phyloP scores from a whole-genome alignment of 2,113 vertebrate genomes.

The Nymphicus hollandicus region DNA sequence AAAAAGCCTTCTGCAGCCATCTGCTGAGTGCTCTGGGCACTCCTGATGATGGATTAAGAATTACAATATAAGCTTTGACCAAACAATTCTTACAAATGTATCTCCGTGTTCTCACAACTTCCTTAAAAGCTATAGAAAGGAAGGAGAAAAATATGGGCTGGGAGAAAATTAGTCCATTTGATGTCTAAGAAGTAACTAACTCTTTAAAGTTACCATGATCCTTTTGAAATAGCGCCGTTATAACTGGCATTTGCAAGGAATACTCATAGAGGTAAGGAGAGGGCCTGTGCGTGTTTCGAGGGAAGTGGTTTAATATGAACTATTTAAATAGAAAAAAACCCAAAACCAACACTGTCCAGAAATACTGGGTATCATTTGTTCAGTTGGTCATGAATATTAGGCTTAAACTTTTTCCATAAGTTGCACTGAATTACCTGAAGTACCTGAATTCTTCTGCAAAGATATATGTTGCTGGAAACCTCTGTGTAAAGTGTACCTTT shows the following conservation, averaged over 20 bases:
- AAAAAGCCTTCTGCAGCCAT: neutral
- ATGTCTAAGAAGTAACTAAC: neutral
- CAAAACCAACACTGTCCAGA: neutral
- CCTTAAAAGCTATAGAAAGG: neutral
- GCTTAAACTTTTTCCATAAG: neutral
- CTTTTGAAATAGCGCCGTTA: neutral
- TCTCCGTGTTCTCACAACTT: neutral
- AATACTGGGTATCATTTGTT: neutral
- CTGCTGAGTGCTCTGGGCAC: neutral
- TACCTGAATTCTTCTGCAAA: neutral
- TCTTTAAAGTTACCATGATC: neutral
- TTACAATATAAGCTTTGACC: neutral
- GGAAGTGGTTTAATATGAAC: neutral
- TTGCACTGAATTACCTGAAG: neutral
- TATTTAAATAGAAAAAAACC: neutral
- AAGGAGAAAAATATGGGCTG: neutral
- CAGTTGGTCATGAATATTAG: neutral
- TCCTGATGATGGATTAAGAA: neutral
- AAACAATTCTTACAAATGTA: neutral
- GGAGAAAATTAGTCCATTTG: neutral
- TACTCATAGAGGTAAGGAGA: neutral
- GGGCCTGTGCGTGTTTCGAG: neutral
- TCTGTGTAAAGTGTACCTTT: neutral
- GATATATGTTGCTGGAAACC: neutral
- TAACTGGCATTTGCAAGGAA: neutral